Base-by-base conservation (phyloP, 2,113 vertebrate species). In the Penelope pileata region DNA sequence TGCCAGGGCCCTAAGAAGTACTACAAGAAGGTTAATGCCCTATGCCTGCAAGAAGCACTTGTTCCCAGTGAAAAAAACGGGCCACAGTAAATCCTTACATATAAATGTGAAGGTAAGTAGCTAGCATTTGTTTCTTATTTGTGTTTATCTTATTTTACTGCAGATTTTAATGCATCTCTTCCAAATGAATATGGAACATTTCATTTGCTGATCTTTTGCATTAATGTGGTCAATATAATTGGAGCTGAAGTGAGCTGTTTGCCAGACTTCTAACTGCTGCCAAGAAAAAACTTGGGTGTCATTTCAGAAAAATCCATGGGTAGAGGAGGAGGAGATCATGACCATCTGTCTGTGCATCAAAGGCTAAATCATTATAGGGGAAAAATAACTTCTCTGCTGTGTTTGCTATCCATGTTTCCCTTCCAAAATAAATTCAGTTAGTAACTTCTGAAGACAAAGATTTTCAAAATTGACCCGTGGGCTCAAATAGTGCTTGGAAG, bases 241-340 rank as follows among this genome's bases (percentile, higher is more conserved):
- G 97, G 96, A 98, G 94, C 95, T 96, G 94, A 96, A 97, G 89
- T 58, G 96, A 98, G 96, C 97, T 98, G 97, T 96, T 97, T 98
- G 97, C 97, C 97, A 97, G 97, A 97, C 97, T 97, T 84, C 83
- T 93, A 97, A 97, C 92, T 96, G 96, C 97, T 98, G 98, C 98
- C 98, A 98, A 98, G 97, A 98, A 98, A n/a, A 98, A 98, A 97
- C 97, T 98, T 98, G 97, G 97, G 97, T 98, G 98, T 98, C 98
- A 97, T 98, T 97, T 98, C 97, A 97, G 97, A 98, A 97, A 98
- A 98, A 98, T 97, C 96, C 96, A 96, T 96, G 94, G 91, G 95
- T 97, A 96, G 97, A 96, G 97, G 97, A 97, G 96, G 97, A 97
- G 95, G 80, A 96, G 97, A 97, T 97, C 97, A 96, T 93, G 95